Evolutionary conservation across 2,797 vertebrate genomes (phyloP), one percentile per base, ranked within the genome.

Genomic region (Anguilla obscura): DNA sequence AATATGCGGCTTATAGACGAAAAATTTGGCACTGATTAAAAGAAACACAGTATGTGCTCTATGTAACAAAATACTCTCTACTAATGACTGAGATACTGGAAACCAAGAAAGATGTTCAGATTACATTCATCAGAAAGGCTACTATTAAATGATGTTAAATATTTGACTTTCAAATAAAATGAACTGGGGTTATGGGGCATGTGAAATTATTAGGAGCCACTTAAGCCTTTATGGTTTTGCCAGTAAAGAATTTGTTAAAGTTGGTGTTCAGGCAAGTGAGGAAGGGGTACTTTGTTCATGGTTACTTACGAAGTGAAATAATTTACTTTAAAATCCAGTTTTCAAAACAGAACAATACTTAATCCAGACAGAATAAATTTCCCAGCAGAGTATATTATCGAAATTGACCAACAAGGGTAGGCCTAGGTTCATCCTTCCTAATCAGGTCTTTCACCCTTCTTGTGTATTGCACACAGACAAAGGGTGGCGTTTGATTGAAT

Each of bases 381-480:
- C 50, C 50, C 76, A 18, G 1, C 21, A 33, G 24, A 80, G 79
- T 27, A 6, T n/a, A 69, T 16, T 16, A 82, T 45, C 40, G 40
- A 45, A 45, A 63, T 58, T 84, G 52, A 58, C n/a, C 82, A 84
- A 84, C 27, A 54, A 40, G 82, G 9, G 24, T 30, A 54, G 45
- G 45, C 45, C n/a, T 36, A 24, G 40, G 45, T 50, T 71, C 69
- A 80, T 54, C 83, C 52, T 24, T 82, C 12, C n/a, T 87, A 60
- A 83, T 83, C 56, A 63, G 56, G 79, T 60, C n/a, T 83, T 66
- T 87, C 56, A 21, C 58, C 14, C 52, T 4, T 54, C 27, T 56
- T 84, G 83, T 84, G 83, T 84, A 84, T 84, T 84, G 10, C 83
- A 84, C 50, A 16, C 50, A 58, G 83, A 58, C 83, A 84, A 33